phyloP scores from a whole-genome alignment of 2,888 invertebrate genomes.

The Augochlorella aurata region DNA sequence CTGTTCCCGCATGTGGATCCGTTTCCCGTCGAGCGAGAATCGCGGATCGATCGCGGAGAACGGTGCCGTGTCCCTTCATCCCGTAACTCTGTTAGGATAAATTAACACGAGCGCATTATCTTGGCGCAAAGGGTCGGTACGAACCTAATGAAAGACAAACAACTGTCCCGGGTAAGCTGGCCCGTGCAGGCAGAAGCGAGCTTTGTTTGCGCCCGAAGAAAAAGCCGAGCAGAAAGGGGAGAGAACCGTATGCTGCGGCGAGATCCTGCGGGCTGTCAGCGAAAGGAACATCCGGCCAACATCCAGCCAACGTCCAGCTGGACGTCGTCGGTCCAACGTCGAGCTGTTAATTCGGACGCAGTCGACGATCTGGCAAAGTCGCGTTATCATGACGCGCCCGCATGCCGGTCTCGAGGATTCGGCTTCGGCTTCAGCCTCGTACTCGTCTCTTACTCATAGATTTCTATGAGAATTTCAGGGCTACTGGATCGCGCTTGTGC shows the following conservation, averaged over 20 bases:
- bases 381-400: slow-evolving; percentile 55
- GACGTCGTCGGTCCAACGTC: neutral
- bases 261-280: slow-evolving; percentile 42
- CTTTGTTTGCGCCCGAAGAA: slow-evolving; percentile 47
- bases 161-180: slow-evolving; percentile 28
- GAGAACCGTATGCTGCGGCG: neutral
- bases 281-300: slow-evolving; percentile 15
- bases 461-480: slow-evolving; percentile 24
- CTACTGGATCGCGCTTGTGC: neutral
- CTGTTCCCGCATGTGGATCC: neutral
- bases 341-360: neutral
- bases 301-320: neutral
- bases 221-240: slow-evolving; percentile 22
- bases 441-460: neutral
- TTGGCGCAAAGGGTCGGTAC: slow-evolving; percentile 11
- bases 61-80: neutral
- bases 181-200: slow-evolving; percentile 19
- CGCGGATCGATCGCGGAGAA: slow-evolving; percentile 10
- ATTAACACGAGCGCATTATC: slow-evolving; percentile 50
- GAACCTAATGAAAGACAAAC: slow-evolving; percentile 54
- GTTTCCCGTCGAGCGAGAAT: neutral
- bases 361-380: slow-evolving; percentile 23
- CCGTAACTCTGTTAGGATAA: slow-evolving; percentile 16
- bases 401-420: slow-evolving; percentile 18
- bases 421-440: neutral